Evolutionary conservation across 1,140 invertebrate species (phyloP).

Genomic region (Dolichoris vasculosae): DNA sequence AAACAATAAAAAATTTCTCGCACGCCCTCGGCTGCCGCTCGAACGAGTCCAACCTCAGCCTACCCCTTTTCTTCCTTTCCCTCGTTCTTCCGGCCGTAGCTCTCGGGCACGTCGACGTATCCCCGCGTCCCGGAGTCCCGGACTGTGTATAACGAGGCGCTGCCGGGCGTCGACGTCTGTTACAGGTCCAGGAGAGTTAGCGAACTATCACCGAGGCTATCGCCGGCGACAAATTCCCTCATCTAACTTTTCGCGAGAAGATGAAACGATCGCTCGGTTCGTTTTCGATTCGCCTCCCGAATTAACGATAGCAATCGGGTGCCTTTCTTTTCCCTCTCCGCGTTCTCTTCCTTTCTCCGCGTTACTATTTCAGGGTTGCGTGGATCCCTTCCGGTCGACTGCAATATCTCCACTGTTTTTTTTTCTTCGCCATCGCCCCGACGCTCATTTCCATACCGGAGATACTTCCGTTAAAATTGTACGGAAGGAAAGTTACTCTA

Average conservation of each 20-base stretch:
- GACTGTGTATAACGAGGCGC: background rate
- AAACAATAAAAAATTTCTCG: slow-evolving; percentile 28
- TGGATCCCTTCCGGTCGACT: background rate
- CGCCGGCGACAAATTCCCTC: slow-evolving; percentile 73
- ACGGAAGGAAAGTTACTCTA: background rate
- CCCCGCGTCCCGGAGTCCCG: background rate
- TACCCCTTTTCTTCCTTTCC: background rate
- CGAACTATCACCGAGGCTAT: slow-evolving; percentile 71
- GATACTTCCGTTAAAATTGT: background rate
- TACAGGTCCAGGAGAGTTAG: slow-evolving; percentile 59
- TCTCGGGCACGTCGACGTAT: background rate
- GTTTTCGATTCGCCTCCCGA: slow-evolving; percentile 52
- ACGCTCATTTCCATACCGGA: slow-evolving; percentile 1
- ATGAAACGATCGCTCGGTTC: slow-evolving; percentile 74
- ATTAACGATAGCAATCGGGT: slow-evolving; percentile 63
- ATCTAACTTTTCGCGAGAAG: slow-evolving; percentile 72
- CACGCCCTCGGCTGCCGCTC: background rate
- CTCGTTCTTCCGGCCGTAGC: background rate
- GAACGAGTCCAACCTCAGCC: background rate
- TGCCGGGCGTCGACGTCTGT: slow-evolving; percentile 8
- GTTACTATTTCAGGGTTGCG: background rate
- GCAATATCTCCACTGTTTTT: background rate
- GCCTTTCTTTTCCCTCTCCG: slow-evolving; percentile 9
- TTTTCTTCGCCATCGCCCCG: background rate
- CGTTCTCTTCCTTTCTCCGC: background rate